Evolutionary conservation across 1,140 invertebrate genomes (phyloP).

Genomic region (Magallana ariakensis): DNA sequence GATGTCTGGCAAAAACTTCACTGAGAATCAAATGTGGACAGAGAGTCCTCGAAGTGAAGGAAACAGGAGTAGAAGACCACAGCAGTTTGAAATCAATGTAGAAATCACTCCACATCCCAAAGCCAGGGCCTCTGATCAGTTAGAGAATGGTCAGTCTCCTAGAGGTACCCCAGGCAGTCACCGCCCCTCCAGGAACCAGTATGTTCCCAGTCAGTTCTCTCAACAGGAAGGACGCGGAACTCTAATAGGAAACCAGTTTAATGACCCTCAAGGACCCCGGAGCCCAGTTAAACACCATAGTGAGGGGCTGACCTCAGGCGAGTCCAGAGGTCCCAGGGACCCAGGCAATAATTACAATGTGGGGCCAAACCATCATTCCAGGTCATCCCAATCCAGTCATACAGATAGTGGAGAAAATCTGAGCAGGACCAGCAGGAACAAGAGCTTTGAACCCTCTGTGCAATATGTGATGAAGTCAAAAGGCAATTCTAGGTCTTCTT

Average conservation of each 20-base stretch:
- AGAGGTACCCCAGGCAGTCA: neutral
- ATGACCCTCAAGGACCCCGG: neutral
- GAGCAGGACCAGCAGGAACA: neutral
- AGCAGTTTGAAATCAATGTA: constrained; percentile 40
- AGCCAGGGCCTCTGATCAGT: neutral
- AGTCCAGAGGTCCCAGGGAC: neutral
- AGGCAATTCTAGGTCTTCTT: constrained; percentile 18
- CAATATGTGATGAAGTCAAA: constrained; percentile 55
- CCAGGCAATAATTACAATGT: neutral
- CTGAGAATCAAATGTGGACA: neutral
- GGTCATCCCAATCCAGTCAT: neutral
- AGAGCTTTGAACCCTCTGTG: constrained; percentile 18
- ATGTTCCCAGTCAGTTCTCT: constrained; percentile 5
- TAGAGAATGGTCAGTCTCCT: neutral
- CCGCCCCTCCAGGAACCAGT: constrained; percentile 12
- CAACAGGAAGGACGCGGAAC: neutral
- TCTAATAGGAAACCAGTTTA: neutral
- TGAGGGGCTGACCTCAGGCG: neutral
- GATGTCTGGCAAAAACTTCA: neutral
- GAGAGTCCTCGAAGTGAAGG: constrained; percentile 10
- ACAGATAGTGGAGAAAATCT: neutral
- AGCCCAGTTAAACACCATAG: neutral
- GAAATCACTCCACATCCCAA: constrained; percentile 22
- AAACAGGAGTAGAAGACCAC: constrained; percentile 7
- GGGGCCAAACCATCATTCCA: neutral